Evolutionary conservation across 35 echinoderm and acorn worm species (phyloP), one percentile per base, ranked within the genome.

Genomic region (Chiridota heheva): DNA sequence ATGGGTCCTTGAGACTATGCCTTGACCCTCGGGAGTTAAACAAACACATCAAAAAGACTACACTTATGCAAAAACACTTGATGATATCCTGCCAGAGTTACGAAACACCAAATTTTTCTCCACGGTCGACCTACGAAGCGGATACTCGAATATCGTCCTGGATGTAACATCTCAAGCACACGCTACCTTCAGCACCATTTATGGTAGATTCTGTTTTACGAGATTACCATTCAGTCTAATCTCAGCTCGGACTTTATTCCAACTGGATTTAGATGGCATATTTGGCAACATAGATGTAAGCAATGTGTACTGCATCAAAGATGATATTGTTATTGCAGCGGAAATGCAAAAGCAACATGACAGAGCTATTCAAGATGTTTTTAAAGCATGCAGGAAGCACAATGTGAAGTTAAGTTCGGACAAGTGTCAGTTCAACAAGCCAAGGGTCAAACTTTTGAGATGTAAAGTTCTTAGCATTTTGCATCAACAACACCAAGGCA

Each of bases 301-400:
- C 43, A 66, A 49, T 38, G 53, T 58, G 12, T 82, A 47, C 34
- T 84, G 81, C 44, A 84, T 84, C 18, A 84, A 84, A 49, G 81
- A 84, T 58, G 67, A 71, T 37, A 84, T 84, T 6, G 43, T 84
- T 47, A 84, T 84, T 35, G 81, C 81, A 20, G 67, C 67, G 41
- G 63, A 70, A 84, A 49, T 28, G 2, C 40, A 55, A 32, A 26
- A 84, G 65, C 44, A 84, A 12, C 81, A 84, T 70, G 63, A 84
- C 32, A 35, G 36, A 69, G 63, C 79, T 34, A 35, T 82, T 26
- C 27, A 66, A 43, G 47, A 81, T 59, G 39, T 81, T 15, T 45
- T 70, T 32, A 12, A 82, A 56, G 43, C 25, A 44, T 67, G 60
- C 40, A 44, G 42, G 48, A 34, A 82, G 34, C 8, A 70, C 43